Evolutionary conservation across 2,113 vertebrate species (phyloP).

Genomic region (Pomatostomus ruficeps): DNA sequence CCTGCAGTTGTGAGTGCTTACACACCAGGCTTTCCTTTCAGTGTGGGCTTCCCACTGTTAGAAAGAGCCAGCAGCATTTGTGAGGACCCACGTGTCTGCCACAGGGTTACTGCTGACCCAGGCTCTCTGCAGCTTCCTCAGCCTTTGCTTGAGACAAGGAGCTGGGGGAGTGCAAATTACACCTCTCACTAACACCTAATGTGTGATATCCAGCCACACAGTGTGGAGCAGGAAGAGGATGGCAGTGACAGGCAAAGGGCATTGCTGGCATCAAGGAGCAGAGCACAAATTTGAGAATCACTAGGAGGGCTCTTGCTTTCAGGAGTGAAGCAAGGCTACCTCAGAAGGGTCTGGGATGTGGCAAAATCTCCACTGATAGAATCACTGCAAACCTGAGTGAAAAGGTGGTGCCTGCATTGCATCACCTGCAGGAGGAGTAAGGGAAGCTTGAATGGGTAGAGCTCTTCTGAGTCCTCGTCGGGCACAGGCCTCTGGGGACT

Average conservation of each 20-base stretch:
- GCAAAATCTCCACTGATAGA: background rate
- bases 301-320: background rate
- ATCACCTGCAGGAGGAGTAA: background rate
- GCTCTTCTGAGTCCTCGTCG: background rate
- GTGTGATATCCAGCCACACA: background rate
- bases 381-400: background rate
- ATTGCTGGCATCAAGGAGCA: background rate
- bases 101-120: background rate
- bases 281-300: background rate
- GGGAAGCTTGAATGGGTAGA: background rate
- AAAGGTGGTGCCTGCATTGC: accelerated
- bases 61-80: background rate
- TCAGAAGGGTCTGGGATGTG: background rate
- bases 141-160: background rate
- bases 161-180: background rate
- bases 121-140: background rate
- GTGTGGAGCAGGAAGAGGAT: background rate
- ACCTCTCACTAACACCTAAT: background rate
- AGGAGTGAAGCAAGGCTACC: background rate
- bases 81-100: background rate
- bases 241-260: accelerated
- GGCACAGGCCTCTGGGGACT: background rate
- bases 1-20: background rate
- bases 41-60: background rate
- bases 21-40: background rate